phyloP scores from a whole-genome alignment of 2,888 invertebrate genomes.

The Caenorhabditis sp. region DNA sequence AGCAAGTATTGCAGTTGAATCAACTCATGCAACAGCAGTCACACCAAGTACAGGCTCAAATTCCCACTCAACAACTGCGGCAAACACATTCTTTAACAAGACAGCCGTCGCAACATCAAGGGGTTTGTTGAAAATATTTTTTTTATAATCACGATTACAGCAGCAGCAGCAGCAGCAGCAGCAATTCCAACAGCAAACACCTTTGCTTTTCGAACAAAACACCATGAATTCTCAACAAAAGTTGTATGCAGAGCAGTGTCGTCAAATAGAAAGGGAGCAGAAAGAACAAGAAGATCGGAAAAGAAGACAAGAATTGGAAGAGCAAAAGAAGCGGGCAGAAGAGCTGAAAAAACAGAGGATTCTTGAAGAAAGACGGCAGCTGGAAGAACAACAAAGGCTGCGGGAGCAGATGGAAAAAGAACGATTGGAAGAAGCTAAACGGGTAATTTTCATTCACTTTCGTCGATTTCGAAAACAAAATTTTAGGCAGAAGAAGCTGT shows the following conservation, averaged over 20 bases:
- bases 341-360: conserved; percentile 23
- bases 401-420: conserved; percentile 49
- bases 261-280: conserved; percentile 22
- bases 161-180: conserved; percentile 66
- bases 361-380: conserved; percentile 10
- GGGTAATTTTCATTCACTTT: not conserved
- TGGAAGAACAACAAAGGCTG: conserved; percentile 24
- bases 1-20: conserved; percentile 27
- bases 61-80: conserved; percentile 11
- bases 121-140: not conserved
- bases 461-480: not conserved
- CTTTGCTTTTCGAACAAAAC: conserved; percentile 5
- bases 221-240: conserved; percentile 15
- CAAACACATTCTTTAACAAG: not conserved
- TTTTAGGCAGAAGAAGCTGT: conserved; percentile 38
- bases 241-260: conserved; percentile 46
- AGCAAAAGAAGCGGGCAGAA: conserved; percentile 46
- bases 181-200: conserved; percentile 42
- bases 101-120: conserved; percentile 1
- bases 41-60: conserved; percentile 26
- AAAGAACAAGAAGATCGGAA: conserved; percentile 56
- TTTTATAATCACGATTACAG: conserved; percentile 9
- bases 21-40: conserved; percentile 13
- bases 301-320: conserved; percentile 50
- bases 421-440: conserved; percentile 35